A percentile compares a stretch with the other conserved stretches of the same genome.
phyloP scores from a whole-genome alignment of 1,140 invertebrate genomes.

The Drosophila quadrilineata region DNA sequence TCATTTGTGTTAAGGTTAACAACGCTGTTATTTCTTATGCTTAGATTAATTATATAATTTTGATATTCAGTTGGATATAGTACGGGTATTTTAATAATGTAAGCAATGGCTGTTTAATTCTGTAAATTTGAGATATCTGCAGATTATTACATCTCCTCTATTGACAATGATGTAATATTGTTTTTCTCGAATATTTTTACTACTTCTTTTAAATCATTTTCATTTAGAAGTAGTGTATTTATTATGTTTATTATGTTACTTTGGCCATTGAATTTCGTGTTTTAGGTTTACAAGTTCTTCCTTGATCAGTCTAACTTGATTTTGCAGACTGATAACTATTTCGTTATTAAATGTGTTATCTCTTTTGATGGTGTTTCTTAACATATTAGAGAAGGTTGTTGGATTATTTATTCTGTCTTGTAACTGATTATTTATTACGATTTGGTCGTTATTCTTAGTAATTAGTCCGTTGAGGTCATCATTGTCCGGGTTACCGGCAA shows the following conservation, averaged over 20 bases:
- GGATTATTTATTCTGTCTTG: background rate
- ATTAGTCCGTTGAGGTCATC: background rate
- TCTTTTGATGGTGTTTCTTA: background rate
- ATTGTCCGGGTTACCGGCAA: background rate
- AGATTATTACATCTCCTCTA: no score
- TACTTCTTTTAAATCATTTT: background rate
- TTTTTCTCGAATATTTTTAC: background rate
- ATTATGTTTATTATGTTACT: background rate
- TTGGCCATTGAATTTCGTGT: constrained; percentile 6
- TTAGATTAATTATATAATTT: no score
- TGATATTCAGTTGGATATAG: no score
- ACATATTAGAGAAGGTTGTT: background rate
- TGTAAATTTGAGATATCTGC: no score
- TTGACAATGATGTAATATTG: background rate
- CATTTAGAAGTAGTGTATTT: background rate
- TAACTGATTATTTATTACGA: background rate
- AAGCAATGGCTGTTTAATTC: no score
- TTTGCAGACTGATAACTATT: background rate
- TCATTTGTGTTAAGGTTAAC: no score
- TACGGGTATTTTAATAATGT: no score
- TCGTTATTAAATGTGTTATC: background rate
- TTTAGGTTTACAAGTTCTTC: constrained; percentile 10
- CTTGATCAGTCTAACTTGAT: constrained; percentile 3
- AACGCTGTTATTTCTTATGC: no score
- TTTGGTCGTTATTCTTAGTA: background rate